Base-by-base conservation (phyloP, 1,140 invertebrate genomes). In the Teleogryllus occipitalis region DNA sequence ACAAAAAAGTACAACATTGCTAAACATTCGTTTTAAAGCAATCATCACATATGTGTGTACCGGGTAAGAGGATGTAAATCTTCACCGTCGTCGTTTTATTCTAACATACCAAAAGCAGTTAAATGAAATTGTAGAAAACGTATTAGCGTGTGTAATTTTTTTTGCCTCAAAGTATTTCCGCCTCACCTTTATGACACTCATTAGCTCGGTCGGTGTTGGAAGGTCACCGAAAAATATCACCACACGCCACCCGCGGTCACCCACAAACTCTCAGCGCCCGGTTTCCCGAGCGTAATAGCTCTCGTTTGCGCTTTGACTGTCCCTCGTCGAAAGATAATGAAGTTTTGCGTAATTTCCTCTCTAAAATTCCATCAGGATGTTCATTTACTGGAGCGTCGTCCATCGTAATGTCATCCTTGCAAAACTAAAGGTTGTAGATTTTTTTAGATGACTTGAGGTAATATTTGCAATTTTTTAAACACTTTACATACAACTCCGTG, bases 311-410 rank as follows among this genome's bases (percentile, higher is more conserved):
- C 10, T 18, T 65, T 18, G 10, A 65, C 54, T 65, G 54, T 65
- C 18, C 54, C 54, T 65, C 54, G 54, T 65, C 54, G 54, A 65
- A 65, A 65, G 54, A 65, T 65, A 65, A 65, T 65, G 54, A 65
- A 65, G 54, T 65, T 65, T 65, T 65, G 54, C 54, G 54, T 65
- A 65, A 65, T 65, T 65, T 65, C 54, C 54, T 65, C 54, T 65
- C 54, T 65, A 18, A 65, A 65, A 65, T 65, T 65, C 54, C 54
- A 65, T 65, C 54, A 65, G 54, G 54, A 65, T 65, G 54, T 65
- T 65, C 10, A 65, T 65, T 65, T 65, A 65, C 54, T 18, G 54
- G 7, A 65, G 54, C 54, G 54, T 65, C 54, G 18, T 65, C 54
- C 54, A 65, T 65, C 54, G 10, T 65, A 65, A 65, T 65, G 18